Base-by-base conservation (phyloP, 2,113 vertebrate species). In the Cephalopholis sonnerati region DNA sequence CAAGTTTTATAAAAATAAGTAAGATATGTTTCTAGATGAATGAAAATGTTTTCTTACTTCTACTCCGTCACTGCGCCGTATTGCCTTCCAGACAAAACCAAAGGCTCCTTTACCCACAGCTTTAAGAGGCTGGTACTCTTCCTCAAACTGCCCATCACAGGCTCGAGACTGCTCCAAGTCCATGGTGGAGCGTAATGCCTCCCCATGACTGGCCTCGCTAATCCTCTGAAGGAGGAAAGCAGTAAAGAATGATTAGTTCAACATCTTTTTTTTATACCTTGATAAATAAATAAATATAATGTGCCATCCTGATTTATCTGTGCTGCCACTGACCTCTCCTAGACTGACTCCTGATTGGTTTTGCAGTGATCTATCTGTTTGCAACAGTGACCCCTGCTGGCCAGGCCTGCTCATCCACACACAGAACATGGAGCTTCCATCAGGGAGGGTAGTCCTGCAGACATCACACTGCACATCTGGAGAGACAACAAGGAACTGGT, bases 61-160 rank as follows among this genome's bases (percentile, higher is more conserved):
- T 79, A 96, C 91, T 10, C 93, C 90, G 54, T 95, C 86, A 1
- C 85, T 79, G 83, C 94, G 96, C 62, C 94, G 57, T 74, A 91
- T 58, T 9, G 97, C 97, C 9, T 94, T 97, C 97, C 98, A 99
- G 72, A 99, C 97, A 72, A 97, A 98, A 62, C 98, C 98, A 46
- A 98, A 99, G 41, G 97, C 96, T 54, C 97, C 98, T 64, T 96
- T 98, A 55, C 98, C 98, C 22, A 98, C 84, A 1, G 96, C 95
- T 59, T 81, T 92, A 57, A 97, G 58, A 0, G 96, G 97, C 86
- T 84, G 93, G 64, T 99, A 99, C 76, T 97, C 94, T 51, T 94
- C 91, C 27, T 91, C 92, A 44, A 98, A 98, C 29, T 96, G 92
- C 10, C 98, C 98, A 24, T 97, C 96, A n/a, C 96, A 97, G 53